Evolutionary conservation across 2,113 vertebrate species (phyloP).

Genomic region (Strix aluco): DNA sequence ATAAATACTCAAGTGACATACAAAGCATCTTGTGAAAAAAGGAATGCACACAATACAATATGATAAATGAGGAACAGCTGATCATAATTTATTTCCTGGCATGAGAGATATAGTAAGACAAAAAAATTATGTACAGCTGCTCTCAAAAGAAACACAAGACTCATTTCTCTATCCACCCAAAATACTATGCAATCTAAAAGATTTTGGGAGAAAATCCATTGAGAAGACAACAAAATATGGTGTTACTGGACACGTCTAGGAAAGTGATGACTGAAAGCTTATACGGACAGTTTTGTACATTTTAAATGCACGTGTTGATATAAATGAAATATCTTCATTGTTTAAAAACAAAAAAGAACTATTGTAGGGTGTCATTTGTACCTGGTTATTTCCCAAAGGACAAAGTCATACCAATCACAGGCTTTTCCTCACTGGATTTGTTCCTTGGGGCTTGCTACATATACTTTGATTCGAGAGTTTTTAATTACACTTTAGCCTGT

Average conservation of each 20-base stretch:
- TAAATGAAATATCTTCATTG: not conserved
- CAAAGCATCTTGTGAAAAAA: not conserved
- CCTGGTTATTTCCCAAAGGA: not conserved
- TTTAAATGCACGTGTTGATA: not conserved
- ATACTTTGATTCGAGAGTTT: slow-evolving; percentile 49
- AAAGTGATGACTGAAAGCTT: not conserved
- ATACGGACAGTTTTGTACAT: not conserved
- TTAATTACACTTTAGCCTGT: slow-evolving; percentile 59
- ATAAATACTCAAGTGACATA: not conserved
- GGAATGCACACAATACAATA: not conserved
- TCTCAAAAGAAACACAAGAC: not conserved
- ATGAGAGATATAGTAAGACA: not conserved
- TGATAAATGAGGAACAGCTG: not conserved
- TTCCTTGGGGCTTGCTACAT: not conserved
- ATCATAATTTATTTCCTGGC: not conserved
- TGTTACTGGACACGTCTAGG: not conserved
- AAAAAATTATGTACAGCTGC: accelerated
- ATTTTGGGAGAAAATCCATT: not conserved
- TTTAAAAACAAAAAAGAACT: not conserved
- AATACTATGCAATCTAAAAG: not conserved
- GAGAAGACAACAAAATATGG: not conserved
- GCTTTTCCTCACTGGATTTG: not conserved
- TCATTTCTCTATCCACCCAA: not conserved
- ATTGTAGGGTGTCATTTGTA: not conserved
- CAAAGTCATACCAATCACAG: not conserved